These are phyloP conservation scores for Halcyon senegalensis DNA, from an alignment of 2,113 vertebrate genomes.

Conservation along the genomic window DNA sequence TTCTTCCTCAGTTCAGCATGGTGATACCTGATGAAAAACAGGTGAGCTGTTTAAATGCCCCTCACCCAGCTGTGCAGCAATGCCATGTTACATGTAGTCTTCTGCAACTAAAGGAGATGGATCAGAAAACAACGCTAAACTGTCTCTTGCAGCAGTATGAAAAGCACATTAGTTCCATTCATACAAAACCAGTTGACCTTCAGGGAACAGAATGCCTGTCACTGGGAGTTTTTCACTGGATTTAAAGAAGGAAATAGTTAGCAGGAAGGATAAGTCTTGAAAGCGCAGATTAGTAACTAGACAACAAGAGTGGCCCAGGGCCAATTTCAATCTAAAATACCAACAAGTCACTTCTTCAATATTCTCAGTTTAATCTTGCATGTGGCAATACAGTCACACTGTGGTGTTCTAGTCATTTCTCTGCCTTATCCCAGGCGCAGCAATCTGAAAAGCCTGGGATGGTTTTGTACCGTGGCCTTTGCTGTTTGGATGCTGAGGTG, in stretches of 20 bases:
- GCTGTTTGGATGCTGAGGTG: background rate
- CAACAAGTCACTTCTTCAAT: background rate
- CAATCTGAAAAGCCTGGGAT: background rate
- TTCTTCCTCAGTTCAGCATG: background rate
- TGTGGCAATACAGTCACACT: background rate
- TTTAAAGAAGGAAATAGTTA: background rate
- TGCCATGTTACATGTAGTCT: background rate
- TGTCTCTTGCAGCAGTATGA: background rate
- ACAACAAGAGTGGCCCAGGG: background rate
- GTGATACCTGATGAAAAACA: background rate
- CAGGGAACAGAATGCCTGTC: background rate
- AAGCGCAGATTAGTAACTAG: background rate
- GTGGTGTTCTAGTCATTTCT: rapidly evolving
- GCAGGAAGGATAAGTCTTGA: background rate
- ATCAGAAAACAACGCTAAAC: background rate
- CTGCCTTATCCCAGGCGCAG: background rate
- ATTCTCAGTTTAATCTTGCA: background rate
- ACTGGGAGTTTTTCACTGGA: background rate
- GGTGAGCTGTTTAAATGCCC: background rate
- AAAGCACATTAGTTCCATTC: background rate
- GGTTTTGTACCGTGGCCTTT: background rate
- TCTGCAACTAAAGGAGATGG: background rate
- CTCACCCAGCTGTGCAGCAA: background rate
- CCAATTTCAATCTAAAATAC: background rate
- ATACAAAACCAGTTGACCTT: background rate